Evolutionary conservation across 2,113 vertebrate species (phyloP), one percentile per base, ranked within the genome.

Genomic region (Myotis yumanensis): DNA sequence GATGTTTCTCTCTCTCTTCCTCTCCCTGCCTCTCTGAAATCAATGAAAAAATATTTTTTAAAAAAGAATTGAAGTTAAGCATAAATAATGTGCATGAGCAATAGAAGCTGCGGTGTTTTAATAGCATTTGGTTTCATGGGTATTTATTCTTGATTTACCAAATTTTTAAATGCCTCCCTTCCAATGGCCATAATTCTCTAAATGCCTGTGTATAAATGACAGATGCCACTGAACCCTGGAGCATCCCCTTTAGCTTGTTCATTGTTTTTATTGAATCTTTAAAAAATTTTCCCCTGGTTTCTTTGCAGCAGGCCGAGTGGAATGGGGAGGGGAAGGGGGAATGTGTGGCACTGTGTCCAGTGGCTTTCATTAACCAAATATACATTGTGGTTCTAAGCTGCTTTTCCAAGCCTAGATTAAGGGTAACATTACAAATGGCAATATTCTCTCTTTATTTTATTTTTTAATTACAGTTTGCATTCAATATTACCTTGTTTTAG

Each of bases 401-500:
- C 75, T 89, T 89, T 91, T 80, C 95, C 28, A 71, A 89, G 51
- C 14, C 81, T 76, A 40, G 7, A 64, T 85, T 80, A 91, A 91
- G 2, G 57, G 18, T 62, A 62, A 81, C 15, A 30, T 69, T 90
- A 10, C 48, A 80, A 20, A 69, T 85, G 23, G 25, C 51, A 80
- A 11, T 80, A 37, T 84, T 30, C 25, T 32, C 30, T 75, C 28
- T 75, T 75, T 48, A 48, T 30, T 73, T 75, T 48, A 32, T 48
- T 32, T 32, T 51, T 48, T 8, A 48, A 48, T 76, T 76, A 51
- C 16, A 48, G 73, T 76, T 76, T 20, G 32, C 43, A 76, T 51
- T 75, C 28, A 11, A 30, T 17, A 48, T 48, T 76, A 32, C 18
- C 48, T 68, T 76, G 43, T 32, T 18, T 76, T 76, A 11, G 28